Conservation (phyloP, 1,140 invertebrate species). For the Neodiprion pinetum region DNA sequence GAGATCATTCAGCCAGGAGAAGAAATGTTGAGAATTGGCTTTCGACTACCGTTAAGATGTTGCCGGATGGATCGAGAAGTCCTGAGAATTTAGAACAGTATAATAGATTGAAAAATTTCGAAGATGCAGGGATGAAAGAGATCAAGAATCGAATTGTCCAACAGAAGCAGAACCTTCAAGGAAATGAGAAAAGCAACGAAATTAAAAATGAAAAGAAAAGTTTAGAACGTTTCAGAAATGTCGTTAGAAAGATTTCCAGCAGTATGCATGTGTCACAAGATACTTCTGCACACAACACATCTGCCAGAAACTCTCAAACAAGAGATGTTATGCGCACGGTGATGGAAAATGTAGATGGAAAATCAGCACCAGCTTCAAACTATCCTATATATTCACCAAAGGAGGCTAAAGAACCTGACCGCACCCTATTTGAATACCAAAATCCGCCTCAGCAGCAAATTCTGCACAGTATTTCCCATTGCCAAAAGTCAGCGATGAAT, state of each 20-base stretch:
- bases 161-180: neutral
- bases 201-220: constrained; percentile 21
- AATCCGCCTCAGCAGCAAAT: neutral
- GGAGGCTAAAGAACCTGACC: constrained; percentile 10
- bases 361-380: constrained; percentile 27
- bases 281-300: neutral
- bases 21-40: constrained; percentile 35
- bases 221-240: constrained; percentile 4
- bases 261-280: neutral
- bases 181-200: constrained; percentile 10
- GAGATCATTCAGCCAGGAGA: constrained; percentile 32
- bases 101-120: constrained; percentile 36
- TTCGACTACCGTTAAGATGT: constrained; percentile 32
- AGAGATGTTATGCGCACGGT: constrained; percentile 14
- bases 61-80: neutral
- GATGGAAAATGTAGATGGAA: constrained; percentile 31
- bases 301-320: neutral
- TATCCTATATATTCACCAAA: constrained; percentile 27
- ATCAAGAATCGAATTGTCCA: constrained; percentile 18
- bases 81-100: constrained; percentile 9
- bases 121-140: constrained; percentile 38
- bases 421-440: constrained; percentile 18
- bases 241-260: neutral
- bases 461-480: neutral
- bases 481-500: neutral